A percentile compares a stretch with the other conserved stretches of the same genome.
Evolutionary conservation across 2,113 vertebrate species (phyloP).

Genomic region (Nycticorax nycticorax): DNA sequence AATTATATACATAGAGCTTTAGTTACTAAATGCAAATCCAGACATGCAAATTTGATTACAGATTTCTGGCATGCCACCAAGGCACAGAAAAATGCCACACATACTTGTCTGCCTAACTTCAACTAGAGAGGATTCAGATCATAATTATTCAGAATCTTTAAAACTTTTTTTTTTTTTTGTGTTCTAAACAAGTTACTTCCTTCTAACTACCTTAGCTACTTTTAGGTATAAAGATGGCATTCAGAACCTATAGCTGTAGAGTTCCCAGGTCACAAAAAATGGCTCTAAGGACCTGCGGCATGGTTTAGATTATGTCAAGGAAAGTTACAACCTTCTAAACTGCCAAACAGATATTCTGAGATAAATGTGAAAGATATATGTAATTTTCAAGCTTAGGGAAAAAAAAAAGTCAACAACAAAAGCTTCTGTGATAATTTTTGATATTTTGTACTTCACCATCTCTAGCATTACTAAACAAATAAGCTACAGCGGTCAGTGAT

Average conservation of each 20-base stretch:
- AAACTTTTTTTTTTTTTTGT: neutral
- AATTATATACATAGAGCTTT: neutral
- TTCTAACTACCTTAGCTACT: neutral
- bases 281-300: neutral
- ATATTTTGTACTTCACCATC: neutral
- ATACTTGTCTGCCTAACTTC: neutral
- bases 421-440: neutral
- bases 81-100: neutral
- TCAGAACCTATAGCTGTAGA: neutral
- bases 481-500: neutral
- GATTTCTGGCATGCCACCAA: conserved; percentile 8
- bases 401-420: neutral
- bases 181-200: neutral
- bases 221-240: neutral
- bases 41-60: conserved; percentile 20
- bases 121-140: neutral
- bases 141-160: neutral
- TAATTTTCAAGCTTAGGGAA: neutral
- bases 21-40: conserved; percentile 16
- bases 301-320: neutral
- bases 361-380: neutral
- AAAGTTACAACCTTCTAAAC: neutral
- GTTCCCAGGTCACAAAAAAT: neutral
- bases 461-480: neutral
- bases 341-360: neutral